phyloP scores from a whole-genome alignment of 2,888 invertebrate genomes.

The Spisula subtruncata region DNA sequence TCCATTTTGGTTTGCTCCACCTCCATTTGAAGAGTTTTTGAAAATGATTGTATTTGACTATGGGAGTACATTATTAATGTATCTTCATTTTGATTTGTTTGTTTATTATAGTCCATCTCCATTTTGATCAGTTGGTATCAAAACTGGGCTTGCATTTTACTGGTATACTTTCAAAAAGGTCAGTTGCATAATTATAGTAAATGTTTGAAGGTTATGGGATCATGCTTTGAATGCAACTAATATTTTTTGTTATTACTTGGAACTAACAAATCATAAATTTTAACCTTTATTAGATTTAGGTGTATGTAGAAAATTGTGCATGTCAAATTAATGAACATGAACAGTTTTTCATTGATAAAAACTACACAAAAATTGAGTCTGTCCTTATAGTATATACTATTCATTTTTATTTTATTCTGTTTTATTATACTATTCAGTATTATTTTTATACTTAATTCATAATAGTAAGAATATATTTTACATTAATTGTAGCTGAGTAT shows the following conservation, averaged over 20 bases:
- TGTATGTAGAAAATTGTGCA: not conserved
- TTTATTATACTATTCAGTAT: conserved; percentile 4
- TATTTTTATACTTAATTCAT: not conserved
- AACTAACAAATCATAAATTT: not conserved
- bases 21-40: not conserved
- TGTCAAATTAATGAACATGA: not conserved
- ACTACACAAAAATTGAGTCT: not conserved
- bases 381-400: too few species aligned
- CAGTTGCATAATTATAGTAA: not conserved
- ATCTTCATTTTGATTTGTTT: not conserved
- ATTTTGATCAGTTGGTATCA: not conserved
- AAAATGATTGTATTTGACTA: not conserved
- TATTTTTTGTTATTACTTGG: not conserved
- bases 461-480: conserved; percentile 5
- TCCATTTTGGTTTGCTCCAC: too few species aligned
- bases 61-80: too few species aligned
- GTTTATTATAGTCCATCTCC: not conserved
- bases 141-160: not conserved
- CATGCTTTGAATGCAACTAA: not conserved
- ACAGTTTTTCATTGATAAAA: not conserved
- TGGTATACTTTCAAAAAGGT: too few species aligned
- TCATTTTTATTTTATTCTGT: not conserved
- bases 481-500: not conserved
- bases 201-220: not conserved
- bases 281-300: not conserved